Evolutionary conservation across 2,888 invertebrate genomes (phyloP).

Genomic region (Hypercompe scribonia): DNA sequence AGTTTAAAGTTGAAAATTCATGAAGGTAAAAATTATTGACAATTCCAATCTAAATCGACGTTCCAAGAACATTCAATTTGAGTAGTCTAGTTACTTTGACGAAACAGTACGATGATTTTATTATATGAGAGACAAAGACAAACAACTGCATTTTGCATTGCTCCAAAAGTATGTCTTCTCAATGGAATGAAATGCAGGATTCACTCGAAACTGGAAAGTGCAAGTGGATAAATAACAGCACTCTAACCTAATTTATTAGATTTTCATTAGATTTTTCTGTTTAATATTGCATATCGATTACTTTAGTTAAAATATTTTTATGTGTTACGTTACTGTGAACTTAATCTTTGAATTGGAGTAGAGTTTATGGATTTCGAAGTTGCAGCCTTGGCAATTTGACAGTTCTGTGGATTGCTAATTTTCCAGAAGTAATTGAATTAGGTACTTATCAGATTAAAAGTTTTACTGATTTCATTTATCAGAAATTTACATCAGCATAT

Average conservation of each 20-base stretch:
- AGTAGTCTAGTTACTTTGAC: neutral
- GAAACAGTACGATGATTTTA: neutral
- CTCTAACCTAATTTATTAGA: slow-evolving; percentile 41
- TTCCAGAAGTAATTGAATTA: slow-evolving; percentile 32
- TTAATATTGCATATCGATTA: slow-evolving; percentile 40
- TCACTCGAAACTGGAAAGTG: slow-evolving; percentile 49
- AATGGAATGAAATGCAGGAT: slow-evolving; percentile 36
- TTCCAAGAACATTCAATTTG: neutral
- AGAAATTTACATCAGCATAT: neutral
- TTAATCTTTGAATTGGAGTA: neutral
- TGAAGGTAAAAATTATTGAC: neutral
- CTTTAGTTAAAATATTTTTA: slow-evolving; percentile 6
- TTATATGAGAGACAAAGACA: slow-evolving; percentile 6
- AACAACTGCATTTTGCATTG: slow-evolving; percentile 34
- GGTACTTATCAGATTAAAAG: slow-evolving; percentile 15
- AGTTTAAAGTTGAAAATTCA: too few species aligned
- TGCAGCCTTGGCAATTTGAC: slow-evolving; percentile 62
- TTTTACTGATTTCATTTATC: slow-evolving; percentile 13
- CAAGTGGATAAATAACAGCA: slow-evolving; percentile 51
- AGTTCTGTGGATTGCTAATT: slow-evolving; percentile 45
- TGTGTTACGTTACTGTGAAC: neutral
- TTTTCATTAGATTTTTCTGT: slow-evolving; percentile 47
- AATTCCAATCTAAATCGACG: neutral
- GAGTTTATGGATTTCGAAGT: slow-evolving; percentile 42
- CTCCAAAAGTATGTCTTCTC: slow-evolving; percentile 1